Evolutionary conservation across 2,888 invertebrate genomes (phyloP).

Genomic region (Tachina grossa): DNA sequence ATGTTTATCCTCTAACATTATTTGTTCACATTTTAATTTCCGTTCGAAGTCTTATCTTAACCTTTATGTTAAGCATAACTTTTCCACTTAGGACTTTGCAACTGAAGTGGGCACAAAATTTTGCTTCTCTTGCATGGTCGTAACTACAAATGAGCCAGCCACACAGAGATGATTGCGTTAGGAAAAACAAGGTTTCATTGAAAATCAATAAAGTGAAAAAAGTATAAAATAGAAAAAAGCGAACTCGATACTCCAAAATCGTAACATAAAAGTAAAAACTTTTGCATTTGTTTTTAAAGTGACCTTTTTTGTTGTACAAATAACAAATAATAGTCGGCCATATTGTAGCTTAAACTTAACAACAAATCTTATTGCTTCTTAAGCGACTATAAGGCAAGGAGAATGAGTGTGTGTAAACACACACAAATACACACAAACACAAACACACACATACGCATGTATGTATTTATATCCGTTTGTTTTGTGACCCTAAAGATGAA

Average conservation of each 20-base stretch:
- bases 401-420: too few species aligned
- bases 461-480: not conserved
- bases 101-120: too few species aligned
- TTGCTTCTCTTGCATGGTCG: too few species aligned
- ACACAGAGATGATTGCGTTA: not conserved
- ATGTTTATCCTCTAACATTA: conserved; percentile 9
- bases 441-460: not conserved
- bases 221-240: not conserved
- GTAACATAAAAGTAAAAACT: not conserved
- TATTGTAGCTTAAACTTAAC: not conserved
- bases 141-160: too few species aligned
- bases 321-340: conserved; percentile 8
- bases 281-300: not conserved
- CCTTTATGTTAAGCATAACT: conserved; percentile 29
- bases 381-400: too few species aligned
- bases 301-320: not conserved
- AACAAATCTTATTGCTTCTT: too few species aligned
- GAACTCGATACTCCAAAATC: not conserved
- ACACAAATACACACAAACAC: too few species aligned
- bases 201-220: not conserved
- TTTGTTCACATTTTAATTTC: conserved; percentile 33
- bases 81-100: conserved; percentile 4
- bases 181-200: not conserved
- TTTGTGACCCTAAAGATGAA: too few species aligned
- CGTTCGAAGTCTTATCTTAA: conserved; percentile 25